phyloP scores from a whole-genome alignment of 2,113 vertebrate genomes.

The Mixornis gularis region DNA sequence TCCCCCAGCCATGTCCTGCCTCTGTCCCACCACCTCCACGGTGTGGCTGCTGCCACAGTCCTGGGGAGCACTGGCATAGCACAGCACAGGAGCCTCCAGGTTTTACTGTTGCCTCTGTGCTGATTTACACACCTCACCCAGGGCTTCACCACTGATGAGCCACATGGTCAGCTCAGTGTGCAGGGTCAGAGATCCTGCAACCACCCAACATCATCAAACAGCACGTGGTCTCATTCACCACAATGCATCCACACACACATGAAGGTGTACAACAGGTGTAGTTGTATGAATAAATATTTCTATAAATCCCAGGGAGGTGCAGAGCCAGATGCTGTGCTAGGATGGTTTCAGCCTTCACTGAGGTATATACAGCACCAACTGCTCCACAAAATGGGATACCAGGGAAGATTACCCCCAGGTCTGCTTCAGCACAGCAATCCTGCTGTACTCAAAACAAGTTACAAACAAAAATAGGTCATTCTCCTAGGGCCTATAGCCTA shows the following conservation, averaged over 20 bases:
- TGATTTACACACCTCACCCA: neutral
- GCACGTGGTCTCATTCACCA: fast-evolving
- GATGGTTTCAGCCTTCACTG: neutral
- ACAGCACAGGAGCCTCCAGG: neutral
- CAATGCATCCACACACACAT: fast-evolving
- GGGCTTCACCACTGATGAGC: neutral
- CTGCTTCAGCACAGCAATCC: neutral
- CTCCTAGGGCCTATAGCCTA: slow-evolving; percentile 35
- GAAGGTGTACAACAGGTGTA: neutral
- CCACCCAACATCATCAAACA: neutral
- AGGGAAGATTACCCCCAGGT: neutral
- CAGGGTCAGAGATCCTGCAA: neutral
- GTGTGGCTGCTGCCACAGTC: neutral
- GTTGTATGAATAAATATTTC: neutral
- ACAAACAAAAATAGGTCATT: slow-evolving; percentile 48
- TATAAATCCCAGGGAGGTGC: neutral
- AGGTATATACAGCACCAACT: neutral
- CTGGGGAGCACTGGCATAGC: fast-evolving
- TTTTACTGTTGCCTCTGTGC: neutral
- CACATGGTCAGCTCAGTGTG: neutral
- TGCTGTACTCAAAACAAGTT: neutral
- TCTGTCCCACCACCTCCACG: neutral
- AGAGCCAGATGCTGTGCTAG: neutral
- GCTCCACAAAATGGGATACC: neutral
- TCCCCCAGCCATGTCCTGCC: neutral